A percentile compares a stretch with the other conserved stretches of the same genome.
Conservation (phyloP, 2,797 vertebrate genomes). For the Picus viridis region DNA sequence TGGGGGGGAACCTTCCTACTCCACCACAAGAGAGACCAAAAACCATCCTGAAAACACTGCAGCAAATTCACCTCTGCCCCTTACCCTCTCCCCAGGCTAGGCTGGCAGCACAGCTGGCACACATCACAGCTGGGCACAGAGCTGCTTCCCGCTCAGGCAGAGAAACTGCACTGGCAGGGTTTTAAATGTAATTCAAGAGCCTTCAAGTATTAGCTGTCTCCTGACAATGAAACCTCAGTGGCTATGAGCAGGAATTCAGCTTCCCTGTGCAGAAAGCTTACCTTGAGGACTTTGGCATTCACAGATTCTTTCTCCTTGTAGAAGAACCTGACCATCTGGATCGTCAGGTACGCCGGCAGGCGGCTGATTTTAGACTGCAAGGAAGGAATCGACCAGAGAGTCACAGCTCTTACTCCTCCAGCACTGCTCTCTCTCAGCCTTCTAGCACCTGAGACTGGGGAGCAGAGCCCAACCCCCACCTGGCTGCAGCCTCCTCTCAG, state of each 20-base stretch:
- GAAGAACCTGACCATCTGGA: conserved; percentile 99
- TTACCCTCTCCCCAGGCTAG: not conserved
- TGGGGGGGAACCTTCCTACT: too few relatives aligned
- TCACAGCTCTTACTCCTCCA: not conserved
- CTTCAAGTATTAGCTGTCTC: not conserved
- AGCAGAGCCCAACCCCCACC: too few relatives aligned
- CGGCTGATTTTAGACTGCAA: conserved; percentile 94
- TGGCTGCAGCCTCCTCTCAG: too few relatives aligned
- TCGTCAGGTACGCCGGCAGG: conserved; percentile 93
- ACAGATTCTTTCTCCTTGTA: conserved; percentile 99
- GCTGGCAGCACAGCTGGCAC: not conserved
- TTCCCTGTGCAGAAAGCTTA: not conserved
- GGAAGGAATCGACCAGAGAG: not conserved
- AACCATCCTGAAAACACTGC: not conserved
- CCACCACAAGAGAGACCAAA: too few relatives aligned
- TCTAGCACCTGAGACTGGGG: too few relatives aligned
- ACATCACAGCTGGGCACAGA: not conserved
- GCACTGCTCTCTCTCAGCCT: not conserved
- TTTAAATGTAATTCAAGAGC: not conserved
- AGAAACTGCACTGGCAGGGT: not conserved
- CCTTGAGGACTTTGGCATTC: conserved; percentile 99
- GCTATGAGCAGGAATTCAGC: not conserved
- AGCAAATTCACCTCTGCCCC: not conserved
- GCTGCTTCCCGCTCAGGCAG: not conserved
- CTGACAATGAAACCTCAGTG: not conserved